Evolutionary conservation across 2,797 vertebrate genomes (phyloP).

Genomic region (Squalus acanthias): DNA sequence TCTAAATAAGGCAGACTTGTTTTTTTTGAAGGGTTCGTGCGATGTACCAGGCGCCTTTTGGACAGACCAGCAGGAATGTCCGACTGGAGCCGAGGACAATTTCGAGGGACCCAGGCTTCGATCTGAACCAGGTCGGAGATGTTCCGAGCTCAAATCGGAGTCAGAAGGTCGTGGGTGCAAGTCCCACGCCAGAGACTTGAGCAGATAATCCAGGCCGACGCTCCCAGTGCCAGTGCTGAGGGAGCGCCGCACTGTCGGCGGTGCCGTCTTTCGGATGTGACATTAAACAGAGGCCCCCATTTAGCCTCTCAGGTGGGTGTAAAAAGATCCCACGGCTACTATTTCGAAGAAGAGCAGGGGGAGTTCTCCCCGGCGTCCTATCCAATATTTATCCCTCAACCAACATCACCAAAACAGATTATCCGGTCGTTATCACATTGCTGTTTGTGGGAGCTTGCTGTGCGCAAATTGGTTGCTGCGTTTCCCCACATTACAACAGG

Average conservation of each 20-base stretch:
- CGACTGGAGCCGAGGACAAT: neutral
- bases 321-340: neutral
- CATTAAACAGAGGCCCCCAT: neutral
- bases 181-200: neutral
- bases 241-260: no score
- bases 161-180: neutral
- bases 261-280: neutral
- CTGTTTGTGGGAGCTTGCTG: neutral
- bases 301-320: neutral
- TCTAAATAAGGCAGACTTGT: neutral
- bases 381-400: no score
- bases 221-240: neutral
- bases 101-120: neutral
- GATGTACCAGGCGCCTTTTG: neutral
- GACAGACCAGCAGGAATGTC: neutral
- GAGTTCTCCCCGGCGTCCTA: no score
- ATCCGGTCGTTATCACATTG: no score
- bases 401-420: no score
- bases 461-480: neutral
- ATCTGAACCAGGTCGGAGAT: neutral
- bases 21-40: neutral
- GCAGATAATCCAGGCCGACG: neutral
- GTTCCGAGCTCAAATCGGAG: neutral
- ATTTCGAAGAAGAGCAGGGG: no score
- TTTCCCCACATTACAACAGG: no score